These are phyloP conservation scores for Alligator sinensis DNA, from an alignment of 2,113 vertebrate genomes.

Conservation along the genomic window DNA sequence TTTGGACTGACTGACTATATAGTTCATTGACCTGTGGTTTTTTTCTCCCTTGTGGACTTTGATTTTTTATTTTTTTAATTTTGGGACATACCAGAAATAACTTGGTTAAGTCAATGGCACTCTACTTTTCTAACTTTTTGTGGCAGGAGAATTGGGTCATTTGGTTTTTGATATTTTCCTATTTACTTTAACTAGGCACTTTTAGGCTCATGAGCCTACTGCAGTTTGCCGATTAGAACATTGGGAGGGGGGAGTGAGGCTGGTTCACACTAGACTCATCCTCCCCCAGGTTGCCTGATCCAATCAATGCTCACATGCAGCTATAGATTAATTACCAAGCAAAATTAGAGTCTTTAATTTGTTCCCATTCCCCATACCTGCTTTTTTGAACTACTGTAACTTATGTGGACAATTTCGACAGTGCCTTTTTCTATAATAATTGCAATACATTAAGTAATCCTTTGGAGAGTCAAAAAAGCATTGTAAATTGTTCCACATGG, in stretches of 20 bases:
- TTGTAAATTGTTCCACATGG: slow-evolving; percentile 55
- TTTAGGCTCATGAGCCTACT: background rate
- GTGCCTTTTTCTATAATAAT: slow-evolving; percentile 23
- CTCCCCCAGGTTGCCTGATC: background rate
- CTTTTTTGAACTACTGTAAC: background rate
- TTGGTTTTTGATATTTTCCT: background rate
- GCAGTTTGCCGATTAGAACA: background rate
- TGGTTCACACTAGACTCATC: background rate
- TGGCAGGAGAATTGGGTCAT: background rate
- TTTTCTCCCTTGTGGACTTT: background rate
- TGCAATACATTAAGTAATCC: slow-evolving; percentile 41
- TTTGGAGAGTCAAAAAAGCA: slow-evolving; percentile 47
- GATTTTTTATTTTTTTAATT: background rate
- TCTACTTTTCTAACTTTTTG: background rate
- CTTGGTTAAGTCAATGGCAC: background rate
- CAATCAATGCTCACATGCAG: background rate
- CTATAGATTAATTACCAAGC: background rate
- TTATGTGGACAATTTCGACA: background rate
- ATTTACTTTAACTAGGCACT: background rate
- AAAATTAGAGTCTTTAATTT: background rate
- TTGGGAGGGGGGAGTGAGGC: background rate
- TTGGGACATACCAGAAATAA: background rate
- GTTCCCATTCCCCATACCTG: background rate
- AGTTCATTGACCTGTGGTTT: background rate
- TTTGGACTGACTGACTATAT: background rate